Base-by-base conservation (phyloP, 2,113 vertebrate genomes). In the Thryonomys swinderianus region DNA sequence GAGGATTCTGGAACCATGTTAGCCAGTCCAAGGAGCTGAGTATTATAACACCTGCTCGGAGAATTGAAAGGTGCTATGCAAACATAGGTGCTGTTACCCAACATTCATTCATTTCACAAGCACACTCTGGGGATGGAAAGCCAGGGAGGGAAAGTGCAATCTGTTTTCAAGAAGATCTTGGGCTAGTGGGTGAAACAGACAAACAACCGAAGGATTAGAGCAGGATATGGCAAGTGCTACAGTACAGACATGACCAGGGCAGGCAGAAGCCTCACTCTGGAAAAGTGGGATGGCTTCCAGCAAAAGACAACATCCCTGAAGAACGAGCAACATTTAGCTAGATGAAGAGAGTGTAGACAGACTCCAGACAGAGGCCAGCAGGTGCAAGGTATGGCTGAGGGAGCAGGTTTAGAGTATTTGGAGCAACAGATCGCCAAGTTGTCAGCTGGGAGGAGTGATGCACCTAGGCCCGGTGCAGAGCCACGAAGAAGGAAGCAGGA, bases 101-200 rank as follows among this genome's bases (percentile, higher is more conserved):
- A 89, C 34, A 30, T 30, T 37, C 86, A 83, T 73, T 93, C 80
- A 30, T 85, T 82, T 91, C 81, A 64, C 66, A 95, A 88, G 48
- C n/a, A 57, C 18, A 6, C 30, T 64, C 55, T 34, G 53, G 14
- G 37, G 61, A 51, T 45, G 20, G 82, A 14, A 76, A 81, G 32
- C 57, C 79, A 37, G 64, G n/a, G 27, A 91, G 66, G 37, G 87
- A 20, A 82, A 61, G 42, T n/a, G 37, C 20, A 34, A 17, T 88
- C 93, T 94, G 66, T 88, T 84, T 73, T 87, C 48, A 42, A 55
- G 69, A 40, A 62, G 64, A 51, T 79, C 83, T 40, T 7, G 0
- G 2, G 79, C 69, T 37, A 34, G n/a, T 37, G 20, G 40, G 32
- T 13, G 89, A 82, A 64, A 61, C 23, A 79, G 64, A 69, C 32